Percentiles rank a stretch among this genome's conserved stretches.
These are phyloP conservation scores for Agrypnus murinus DNA, from an alignment of 2,888 invertebrate species.

Conservation along the genomic window DNA sequence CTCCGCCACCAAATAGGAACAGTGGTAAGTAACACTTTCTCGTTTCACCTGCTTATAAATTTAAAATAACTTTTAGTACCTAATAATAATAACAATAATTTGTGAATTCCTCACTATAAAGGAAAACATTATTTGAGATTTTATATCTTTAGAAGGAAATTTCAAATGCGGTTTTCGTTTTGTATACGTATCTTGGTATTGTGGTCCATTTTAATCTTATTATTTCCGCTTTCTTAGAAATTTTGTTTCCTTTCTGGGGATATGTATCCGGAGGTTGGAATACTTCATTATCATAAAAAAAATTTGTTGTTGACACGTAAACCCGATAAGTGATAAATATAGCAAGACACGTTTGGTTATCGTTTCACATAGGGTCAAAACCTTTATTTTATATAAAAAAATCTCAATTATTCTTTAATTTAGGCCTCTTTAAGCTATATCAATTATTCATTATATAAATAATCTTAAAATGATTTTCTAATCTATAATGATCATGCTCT, in stretches of 20 bases:
- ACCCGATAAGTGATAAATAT: slow-evolving; percentile 57
- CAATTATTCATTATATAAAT: too few relatives aligned
- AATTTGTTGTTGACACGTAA: slow-evolving; percentile 38
- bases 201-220: slow-evolving; percentile 56
- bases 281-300: slow-evolving; percentile 35
- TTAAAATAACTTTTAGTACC: too few relatives aligned
- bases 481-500: slow-evolving; percentile 10
- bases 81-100: not conserved
- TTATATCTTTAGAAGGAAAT: slow-evolving; percentile 35
- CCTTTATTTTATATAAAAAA: too few relatives aligned
- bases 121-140: too few relatives aligned
- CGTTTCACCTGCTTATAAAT: not conserved
- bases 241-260: slow-evolving; percentile 44
- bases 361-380: too few relatives aligned
- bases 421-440: too few relatives aligned
- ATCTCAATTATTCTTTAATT: too few relatives aligned
- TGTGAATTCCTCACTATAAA: not conserved
- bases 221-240: slow-evolving; percentile 55
- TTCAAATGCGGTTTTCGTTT: slow-evolving; percentile 45
- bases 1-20: slow-evolving; percentile 65
- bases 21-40: slow-evolving; percentile 61
- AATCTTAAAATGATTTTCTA: not conserved
- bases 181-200: slow-evolving; percentile 48
- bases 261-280: slow-evolving; percentile 45
- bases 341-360: too few relatives aligned